Evolutionary conservation across 2,113 vertebrate genomes (phyloP), one percentile per base, ranked within the genome.

Genomic region (Perognathus longimembris): DNA sequence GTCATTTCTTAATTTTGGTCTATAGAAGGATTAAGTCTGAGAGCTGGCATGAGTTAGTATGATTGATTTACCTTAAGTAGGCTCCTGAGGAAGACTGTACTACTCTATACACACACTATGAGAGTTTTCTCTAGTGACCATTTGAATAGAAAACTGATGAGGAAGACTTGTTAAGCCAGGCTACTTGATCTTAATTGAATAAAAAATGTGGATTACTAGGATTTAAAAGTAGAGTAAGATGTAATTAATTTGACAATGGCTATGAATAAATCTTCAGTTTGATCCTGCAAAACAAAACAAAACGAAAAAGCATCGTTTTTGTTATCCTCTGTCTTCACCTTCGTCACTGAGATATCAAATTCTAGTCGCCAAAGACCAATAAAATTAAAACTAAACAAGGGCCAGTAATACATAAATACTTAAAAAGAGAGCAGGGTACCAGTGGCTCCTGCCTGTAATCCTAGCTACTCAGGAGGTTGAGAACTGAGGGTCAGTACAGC

Each of bases 201-300:
- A 84, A 45, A 80, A 84, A 80, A 36, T 87, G 91, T 54, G 74
- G 30, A 71, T 91, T 85, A 91, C n/a, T 32, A 8, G 5, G 7
- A 5, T 87, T 82, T 63, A 92, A 88, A 64, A 45, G 34, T 45
- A 11, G 4, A 34, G 15, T 63, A 11, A 66, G 40, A 32, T 20
- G 45, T 67, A 21, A 70, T 28, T 84, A 82, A 89, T 89, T 91
- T 84, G 9, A 74, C 36, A 70, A 61, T 93, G 21, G 73, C 86
- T 75, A 36, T 22, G 40, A 67, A 30, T 63, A 83, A 28, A 57
- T 75, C 32, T 83, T 87, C 34, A 40, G 10, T 10, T 69, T 21
- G 42, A 24, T 66, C 22, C 14, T 70, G n/a, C 38, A 93, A 5
- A 30, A 50, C 59, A 11, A 17, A 59, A 21, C n/a, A n/a, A n/a